Percentiles rank a stretch among this genome's conserved stretches.
phyloP scores from a whole-genome alignment of 2,888 invertebrate species.

The Anarsia innoxiella region DNA sequence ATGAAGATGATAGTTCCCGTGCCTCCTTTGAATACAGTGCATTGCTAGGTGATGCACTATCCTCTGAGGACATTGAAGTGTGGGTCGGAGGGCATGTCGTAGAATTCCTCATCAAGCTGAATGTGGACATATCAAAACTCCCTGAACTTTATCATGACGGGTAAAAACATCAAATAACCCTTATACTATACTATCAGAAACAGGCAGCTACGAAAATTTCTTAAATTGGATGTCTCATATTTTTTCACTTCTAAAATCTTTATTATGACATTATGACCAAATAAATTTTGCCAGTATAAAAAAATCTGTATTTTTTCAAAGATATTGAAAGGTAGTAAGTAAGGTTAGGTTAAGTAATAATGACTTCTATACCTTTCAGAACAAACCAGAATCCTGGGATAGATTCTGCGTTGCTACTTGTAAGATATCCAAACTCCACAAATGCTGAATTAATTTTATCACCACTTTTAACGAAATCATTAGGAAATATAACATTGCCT shows the following conservation, averaged over 20 bases:
- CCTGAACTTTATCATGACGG: slow-evolving; percentile 73
- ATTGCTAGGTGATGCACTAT: slow-evolving; percentile 70
- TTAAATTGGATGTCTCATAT: too few relatives aligned
- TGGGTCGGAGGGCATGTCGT: slow-evolving; percentile 76
- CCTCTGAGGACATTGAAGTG: slow-evolving; percentile 78
- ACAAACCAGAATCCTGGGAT: slow-evolving; percentile 58
- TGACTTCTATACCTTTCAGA: slow-evolving; percentile 36
- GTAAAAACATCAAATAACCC: slow-evolving; percentile 27
- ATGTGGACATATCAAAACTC: slow-evolving; percentile 77
- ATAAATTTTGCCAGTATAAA: too few relatives aligned
- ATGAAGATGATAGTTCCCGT: slow-evolving; percentile 70
- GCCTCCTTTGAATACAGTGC: slow-evolving; percentile 78
- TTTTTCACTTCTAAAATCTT: too few relatives aligned
- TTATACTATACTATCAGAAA: slow-evolving; percentile 45
- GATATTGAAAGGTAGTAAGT: too few relatives aligned
- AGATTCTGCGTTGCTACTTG: slow-evolving; percentile 71
- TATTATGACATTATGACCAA: too few relatives aligned
- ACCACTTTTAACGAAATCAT: slow-evolving; percentile 57
- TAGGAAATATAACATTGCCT: slow-evolving; percentile 61
- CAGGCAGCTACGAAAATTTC: slow-evolving; percentile 66
- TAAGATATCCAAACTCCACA: slow-evolving; percentile 73
- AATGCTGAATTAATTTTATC: slow-evolving; percentile 68
- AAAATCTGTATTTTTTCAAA: too few relatives aligned
- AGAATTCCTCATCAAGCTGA: slow-evolving; percentile 78
- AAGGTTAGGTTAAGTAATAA: too few relatives aligned